Conservation (phyloP, 2,888 invertebrate genomes). For the Drosophila cognata region DNA sequence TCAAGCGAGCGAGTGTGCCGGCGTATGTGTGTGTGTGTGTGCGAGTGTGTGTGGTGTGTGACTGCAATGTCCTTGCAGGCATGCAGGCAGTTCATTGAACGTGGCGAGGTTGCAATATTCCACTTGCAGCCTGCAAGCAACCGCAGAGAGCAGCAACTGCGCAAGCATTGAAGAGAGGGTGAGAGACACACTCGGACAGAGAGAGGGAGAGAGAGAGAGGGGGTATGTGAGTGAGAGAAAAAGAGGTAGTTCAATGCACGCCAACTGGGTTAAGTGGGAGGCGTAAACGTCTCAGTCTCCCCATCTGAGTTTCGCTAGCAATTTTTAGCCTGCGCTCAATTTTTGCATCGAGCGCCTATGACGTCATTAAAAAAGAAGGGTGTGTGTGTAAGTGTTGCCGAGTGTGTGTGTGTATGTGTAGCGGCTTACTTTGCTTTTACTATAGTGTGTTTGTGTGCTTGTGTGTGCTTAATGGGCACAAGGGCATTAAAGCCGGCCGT, state of each 20-base stretch:
- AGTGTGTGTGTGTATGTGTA: conserved; percentile 9
- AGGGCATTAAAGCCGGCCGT: conserved; percentile 68
- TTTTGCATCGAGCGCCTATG: conserved; percentile 59
- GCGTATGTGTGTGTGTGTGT: conserved; percentile 9
- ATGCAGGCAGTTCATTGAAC: conserved; percentile 67
- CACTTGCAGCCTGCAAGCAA: conserved; percentile 64
- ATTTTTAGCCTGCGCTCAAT: conserved; percentile 27
- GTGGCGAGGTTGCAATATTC: conserved; percentile 42
- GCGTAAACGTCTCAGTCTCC: conserved; percentile 3
- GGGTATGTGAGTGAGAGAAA: conserved; percentile 2
- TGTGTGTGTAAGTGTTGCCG: conserved; percentile 4
- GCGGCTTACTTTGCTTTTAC: conserved; percentile 58
- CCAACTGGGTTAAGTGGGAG: conserved; percentile 67
- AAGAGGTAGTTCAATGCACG: conserved; percentile 65
- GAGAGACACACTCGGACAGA: neutral
- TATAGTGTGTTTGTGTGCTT: conserved; percentile 27
- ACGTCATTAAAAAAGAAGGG: conserved; percentile 52
- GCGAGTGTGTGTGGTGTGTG: conserved; percentile 9
- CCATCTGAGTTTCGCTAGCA: conserved; percentile 3
- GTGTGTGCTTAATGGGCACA: conserved; percentile 63
- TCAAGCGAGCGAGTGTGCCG: conserved; percentile 18
- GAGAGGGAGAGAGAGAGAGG: neutral
- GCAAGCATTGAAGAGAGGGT: conserved; percentile 4
- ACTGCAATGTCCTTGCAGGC: conserved; percentile 73
- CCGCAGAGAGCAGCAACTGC: conserved; percentile 37